Percentiles rank a stretch among this genome's conserved stretches.
Evolutionary conservation across 2,113 vertebrate species (phyloP).

Genomic region (human (Homo sapiens)): GRCh38 chr2:84352001-84352500

Average conservation of each 20-base stretch:
- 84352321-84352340: neutral
- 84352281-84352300: neutral
- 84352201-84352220: neutral
- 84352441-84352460: neutral
- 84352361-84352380: neutral
- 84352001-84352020: neutral
- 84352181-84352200: neutral
- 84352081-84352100: neutral
- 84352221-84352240: neutral
- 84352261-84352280: neutral
- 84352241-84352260: neutral
- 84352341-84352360: neutral
- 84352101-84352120: neutral
- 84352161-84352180: neutral
- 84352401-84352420: neutral
- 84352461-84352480: neutral
- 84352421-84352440: neutral
- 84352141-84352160: neutral
- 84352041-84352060: neutral
- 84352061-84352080: neutral
- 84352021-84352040: neutral
- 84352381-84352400: neutral
- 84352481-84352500: neutral
- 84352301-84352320: neutral
- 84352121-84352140: neutral